phyloP scores from a whole-genome alignment of 2,797 vertebrate genomes.

The Mormyrus proboscirostris region DNA sequence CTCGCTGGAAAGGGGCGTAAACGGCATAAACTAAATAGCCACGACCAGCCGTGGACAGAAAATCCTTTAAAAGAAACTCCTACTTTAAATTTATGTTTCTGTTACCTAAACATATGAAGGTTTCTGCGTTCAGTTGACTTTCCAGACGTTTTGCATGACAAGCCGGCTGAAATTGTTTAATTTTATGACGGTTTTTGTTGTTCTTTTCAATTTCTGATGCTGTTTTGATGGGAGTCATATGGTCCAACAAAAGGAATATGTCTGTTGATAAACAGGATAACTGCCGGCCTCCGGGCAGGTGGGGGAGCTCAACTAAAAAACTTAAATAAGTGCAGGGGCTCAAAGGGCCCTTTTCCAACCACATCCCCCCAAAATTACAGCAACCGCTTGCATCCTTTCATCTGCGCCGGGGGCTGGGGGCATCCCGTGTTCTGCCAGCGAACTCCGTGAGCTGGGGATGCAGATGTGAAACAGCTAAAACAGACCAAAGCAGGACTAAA shows the following conservation, averaged over 20 bases:
- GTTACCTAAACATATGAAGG: not conserved
- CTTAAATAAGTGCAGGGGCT: not conserved
- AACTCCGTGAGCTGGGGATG: not conserved
- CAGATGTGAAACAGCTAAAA: not conserved
- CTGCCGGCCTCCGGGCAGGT: not conserved
- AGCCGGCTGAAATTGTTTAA: not conserved
- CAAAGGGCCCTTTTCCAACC: not conserved
- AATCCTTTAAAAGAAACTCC: not conserved
- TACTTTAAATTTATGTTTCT: not conserved
- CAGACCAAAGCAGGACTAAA: not conserved
- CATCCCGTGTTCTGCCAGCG: not conserved
- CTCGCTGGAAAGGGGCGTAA: not conserved
- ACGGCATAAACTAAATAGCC: not conserved
- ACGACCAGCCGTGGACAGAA: not conserved
- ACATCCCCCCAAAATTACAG: not conserved
- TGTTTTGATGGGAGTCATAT: not conserved
- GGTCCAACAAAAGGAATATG: not conserved
- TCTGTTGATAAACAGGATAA: not conserved
- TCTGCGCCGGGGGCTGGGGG: not conserved
- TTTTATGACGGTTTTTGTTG: not conserved
- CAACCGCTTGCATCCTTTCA: not conserved
- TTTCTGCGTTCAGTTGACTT: too few species aligned
- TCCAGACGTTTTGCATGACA: not conserved
- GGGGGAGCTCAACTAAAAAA: not conserved
- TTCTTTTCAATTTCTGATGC: not conserved